phyloP scores from a whole-genome alignment of 2,113 vertebrate genomes.

The Neomonachus schauinslandi region DNA sequence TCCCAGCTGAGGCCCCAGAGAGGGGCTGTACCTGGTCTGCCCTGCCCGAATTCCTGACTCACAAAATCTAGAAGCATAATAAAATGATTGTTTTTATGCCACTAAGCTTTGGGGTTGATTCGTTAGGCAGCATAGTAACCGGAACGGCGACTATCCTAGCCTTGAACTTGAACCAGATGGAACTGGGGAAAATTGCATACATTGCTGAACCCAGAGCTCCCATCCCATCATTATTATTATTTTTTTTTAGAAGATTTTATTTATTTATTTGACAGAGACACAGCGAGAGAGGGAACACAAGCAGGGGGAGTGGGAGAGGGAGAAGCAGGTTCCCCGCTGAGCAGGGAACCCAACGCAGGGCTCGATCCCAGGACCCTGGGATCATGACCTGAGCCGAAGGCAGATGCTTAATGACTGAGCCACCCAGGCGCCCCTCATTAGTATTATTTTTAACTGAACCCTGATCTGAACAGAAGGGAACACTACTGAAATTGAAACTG shows the following conservation, averaged over 20 bases:
- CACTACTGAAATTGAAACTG: slow-evolving; percentile 14
- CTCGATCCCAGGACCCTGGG: too few species aligned
- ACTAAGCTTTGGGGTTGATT: not conserved
- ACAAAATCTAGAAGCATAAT: not conserved
- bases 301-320: too few species aligned
- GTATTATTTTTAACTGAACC: slow-evolving; percentile 76
- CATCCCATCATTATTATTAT: slow-evolving; percentile 58
- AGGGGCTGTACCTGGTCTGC: not conserved
- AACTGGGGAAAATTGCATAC: not conserved
- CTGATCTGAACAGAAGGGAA: slow-evolving; percentile 57
- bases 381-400: too few species aligned
- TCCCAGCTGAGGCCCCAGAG: not conserved
- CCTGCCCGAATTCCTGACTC: slow-evolving; percentile 7
- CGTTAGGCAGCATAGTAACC: not conserved
- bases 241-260: not conserved
- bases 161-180: slow-evolving; percentile 65
- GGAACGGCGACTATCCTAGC: not conserved
- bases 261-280: too few species aligned
- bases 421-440: not conserved
- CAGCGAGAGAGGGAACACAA: too few species aligned
- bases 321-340: too few species aligned
- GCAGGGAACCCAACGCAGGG: too few species aligned
- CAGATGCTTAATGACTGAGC: too few species aligned
- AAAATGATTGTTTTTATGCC: not conserved
- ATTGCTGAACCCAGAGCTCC: slow-evolving; percentile 17